phyloP scores from a whole-genome alignment of 2,888 invertebrate species.

The Seira ritae region DNA sequence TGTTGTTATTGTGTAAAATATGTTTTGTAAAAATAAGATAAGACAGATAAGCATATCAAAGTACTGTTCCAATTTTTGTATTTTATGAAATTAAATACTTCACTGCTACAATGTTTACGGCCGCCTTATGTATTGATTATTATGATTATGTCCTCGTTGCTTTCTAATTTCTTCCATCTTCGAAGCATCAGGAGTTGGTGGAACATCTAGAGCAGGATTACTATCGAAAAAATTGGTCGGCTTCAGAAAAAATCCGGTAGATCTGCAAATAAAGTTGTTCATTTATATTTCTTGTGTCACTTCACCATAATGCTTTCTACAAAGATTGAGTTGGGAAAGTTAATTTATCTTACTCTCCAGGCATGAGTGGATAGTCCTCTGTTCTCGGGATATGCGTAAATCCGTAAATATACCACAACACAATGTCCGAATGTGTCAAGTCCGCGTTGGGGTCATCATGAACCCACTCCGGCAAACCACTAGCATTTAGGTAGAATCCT shows the following conservation, averaged over 20 bases:
- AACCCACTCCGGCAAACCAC: slow-evolving; percentile 49
- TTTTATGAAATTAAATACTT: too few relatives aligned
- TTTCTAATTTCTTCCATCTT: too few relatives aligned
- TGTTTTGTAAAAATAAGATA: too few relatives aligned
- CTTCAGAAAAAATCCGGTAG: slow-evolving; percentile 31
- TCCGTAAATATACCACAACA: slow-evolving; percentile 53
- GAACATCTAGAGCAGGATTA: slow-evolving; percentile 50
- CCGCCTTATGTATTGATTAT: too few relatives aligned
- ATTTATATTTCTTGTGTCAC: too few relatives aligned
- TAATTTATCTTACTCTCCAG: slow-evolving; percentile 33
- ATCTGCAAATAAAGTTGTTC: too few relatives aligned
- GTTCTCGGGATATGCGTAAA: slow-evolving; percentile 45
- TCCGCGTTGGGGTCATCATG: neutral
- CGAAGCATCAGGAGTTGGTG: too few relatives aligned
- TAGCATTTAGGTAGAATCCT: slow-evolving; percentile 36
- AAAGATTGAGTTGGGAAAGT: neutral
- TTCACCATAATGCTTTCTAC: neutral
- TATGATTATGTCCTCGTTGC: too few relatives aligned
- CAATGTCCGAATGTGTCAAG: slow-evolving; percentile 33
- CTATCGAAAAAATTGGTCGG: slow-evolving; percentile 47
- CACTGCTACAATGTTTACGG: too few relatives aligned
- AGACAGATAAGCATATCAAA: too few relatives aligned
- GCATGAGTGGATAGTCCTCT: slow-evolving; percentile 66
- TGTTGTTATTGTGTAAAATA: too few relatives aligned
- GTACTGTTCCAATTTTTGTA: too few relatives aligned